Base-by-base conservation (phyloP, 2,888 invertebrate genomes). In the Rhimphoctona megacephalus region DNA sequence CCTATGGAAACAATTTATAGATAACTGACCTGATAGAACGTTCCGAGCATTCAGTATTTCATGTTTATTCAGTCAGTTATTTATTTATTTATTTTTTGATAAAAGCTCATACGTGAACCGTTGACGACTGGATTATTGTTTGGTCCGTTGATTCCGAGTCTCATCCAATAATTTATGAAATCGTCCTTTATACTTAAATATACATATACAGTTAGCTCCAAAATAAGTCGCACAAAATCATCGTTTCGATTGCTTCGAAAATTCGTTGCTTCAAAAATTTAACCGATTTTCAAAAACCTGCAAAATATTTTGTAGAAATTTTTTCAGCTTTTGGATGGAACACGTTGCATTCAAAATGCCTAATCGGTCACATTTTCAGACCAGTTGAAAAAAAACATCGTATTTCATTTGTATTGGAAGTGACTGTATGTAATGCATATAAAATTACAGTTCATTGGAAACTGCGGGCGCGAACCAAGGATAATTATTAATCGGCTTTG, bases 371-470 rank as follows among this genome's bases (percentile, higher is more conserved):
- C 30, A 25, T 25, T 30, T 61, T 61, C 61, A 17, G 0, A 6
- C 1, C 5, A 30, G 5, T 61, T 3, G 17, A 17, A 61, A 30
- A 30, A 17, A 61, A 61, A 6, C 54, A 54, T 54, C 30, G 30
- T 30, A 14, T 61, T 61, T 30, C 57, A 54, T 1, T 8, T 39
- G 3, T 7, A n/a, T 61, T 30, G 30, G 0, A 30, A 17, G 30
- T 57, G 25, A 52, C 54, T 17, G 30, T 11, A 30, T 61, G 30
- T 30, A 30, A 61, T 7, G 11, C 30, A 30, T 17, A 30, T 17
- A 61, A 25, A 61, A 25, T 61, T 4, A 61, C 61, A 30, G 61
- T 61, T 61, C 17, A 61, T 61, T 61, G 61, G 57, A 61, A 61
- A 22, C 25, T 61, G 57, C 30, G 57, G 30, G 30, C 30, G 30